Conservation (phyloP, 2,888 invertebrate genomes). For the Belgica antarctica region DNA sequence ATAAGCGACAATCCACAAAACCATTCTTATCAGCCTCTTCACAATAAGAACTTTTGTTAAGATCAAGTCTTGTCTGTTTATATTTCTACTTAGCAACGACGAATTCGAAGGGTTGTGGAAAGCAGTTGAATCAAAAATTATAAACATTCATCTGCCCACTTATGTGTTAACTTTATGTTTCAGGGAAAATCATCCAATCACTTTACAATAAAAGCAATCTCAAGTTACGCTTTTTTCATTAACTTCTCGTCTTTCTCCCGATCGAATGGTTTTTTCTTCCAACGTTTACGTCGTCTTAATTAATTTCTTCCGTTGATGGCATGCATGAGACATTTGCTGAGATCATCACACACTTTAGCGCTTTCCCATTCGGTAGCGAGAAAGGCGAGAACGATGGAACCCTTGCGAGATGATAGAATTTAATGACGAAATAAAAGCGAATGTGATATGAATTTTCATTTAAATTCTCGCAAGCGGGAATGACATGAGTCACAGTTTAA, state of each 20-base stretch:
- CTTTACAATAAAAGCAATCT: too few species aligned
- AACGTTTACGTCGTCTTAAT: not conserved
- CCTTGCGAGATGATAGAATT: slow-evolving; percentile 41
- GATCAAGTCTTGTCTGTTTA: too few species aligned
- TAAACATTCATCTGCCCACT: too few species aligned
- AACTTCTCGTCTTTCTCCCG: not conserved
- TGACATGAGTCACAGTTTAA: slow-evolving; percentile 36
- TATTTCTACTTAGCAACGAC: too few species aligned
- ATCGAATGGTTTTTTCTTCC: not conserved
- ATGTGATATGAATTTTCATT: slow-evolving; percentile 44
- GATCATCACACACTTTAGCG: slow-evolving; percentile 10
- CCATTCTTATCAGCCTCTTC: slow-evolving; percentile 15
- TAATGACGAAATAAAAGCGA: slow-evolving; percentile 44
- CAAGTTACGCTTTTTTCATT: not conserved
- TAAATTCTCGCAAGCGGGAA: slow-evolving; percentile 35
- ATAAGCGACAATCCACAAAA: not conserved
- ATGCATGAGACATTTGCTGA: not conserved
- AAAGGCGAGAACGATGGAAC: slow-evolving; percentile 8
- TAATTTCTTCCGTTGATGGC: slow-evolving; percentile 7
- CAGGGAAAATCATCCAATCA: not conserved
- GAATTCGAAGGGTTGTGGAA: not conserved
- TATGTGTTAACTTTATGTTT: not conserved
- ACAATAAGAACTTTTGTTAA: slow-evolving; percentile 17
- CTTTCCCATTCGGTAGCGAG: not conserved
- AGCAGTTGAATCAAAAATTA: too few species aligned